Evolutionary conservation across 2,888 invertebrate genomes (phyloP).

Genomic region (Apodemia zela): DNA sequence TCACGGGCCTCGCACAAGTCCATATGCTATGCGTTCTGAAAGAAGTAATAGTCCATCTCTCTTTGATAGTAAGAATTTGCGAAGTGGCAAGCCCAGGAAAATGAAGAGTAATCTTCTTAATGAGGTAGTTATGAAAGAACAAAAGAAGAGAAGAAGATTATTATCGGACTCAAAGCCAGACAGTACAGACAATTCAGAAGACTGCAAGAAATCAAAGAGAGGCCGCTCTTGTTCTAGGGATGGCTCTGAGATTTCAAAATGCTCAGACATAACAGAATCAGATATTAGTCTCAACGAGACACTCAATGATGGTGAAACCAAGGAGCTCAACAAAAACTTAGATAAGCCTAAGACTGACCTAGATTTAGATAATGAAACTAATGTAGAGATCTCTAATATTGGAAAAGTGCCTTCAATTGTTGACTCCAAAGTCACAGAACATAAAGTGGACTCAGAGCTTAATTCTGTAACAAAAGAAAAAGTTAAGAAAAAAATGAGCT

Average conservation of each 20-base stretch:
- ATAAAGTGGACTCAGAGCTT: slow-evolving; percentile 57
- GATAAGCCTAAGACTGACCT: slow-evolving; percentile 79
- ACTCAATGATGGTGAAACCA: slow-evolving; percentile 61
- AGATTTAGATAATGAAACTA: slow-evolving; percentile 79
- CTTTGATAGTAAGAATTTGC: slow-evolving; percentile 77
- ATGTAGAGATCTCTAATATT: slow-evolving; percentile 76
- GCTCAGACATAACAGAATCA: slow-evolving; percentile 82
- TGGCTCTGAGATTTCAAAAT: slow-evolving; percentile 82
- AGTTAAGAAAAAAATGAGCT: slow-evolving; percentile 69
- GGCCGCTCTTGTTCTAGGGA: slow-evolving; percentile 76
- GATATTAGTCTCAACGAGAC: slow-evolving; percentile 82
- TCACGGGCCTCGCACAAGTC: slow-evolving; percentile 72
- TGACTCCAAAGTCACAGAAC: slow-evolving; percentile 66
- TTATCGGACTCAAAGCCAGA: slow-evolving; percentile 78
- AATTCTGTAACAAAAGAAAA: slow-evolving; percentile 59
- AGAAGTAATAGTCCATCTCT: slow-evolving; percentile 74
- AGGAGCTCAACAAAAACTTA: slow-evolving; percentile 75
- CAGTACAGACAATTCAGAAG: slow-evolving; percentile 55
- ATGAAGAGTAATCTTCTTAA: slow-evolving; percentile 77
- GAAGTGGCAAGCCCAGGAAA: slow-evolving; percentile 85
- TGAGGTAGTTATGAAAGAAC: slow-evolving; percentile 80
- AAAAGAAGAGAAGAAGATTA: slow-evolving; percentile 75
- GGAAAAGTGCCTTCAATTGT: slow-evolving; percentile 76
- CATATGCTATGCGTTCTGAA: slow-evolving; percentile 82
- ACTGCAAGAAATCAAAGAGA: slow-evolving; percentile 66